Evolutionary conservation across 2,113 vertebrate species (phyloP).

Genomic region (Sorex araneus): DNA sequence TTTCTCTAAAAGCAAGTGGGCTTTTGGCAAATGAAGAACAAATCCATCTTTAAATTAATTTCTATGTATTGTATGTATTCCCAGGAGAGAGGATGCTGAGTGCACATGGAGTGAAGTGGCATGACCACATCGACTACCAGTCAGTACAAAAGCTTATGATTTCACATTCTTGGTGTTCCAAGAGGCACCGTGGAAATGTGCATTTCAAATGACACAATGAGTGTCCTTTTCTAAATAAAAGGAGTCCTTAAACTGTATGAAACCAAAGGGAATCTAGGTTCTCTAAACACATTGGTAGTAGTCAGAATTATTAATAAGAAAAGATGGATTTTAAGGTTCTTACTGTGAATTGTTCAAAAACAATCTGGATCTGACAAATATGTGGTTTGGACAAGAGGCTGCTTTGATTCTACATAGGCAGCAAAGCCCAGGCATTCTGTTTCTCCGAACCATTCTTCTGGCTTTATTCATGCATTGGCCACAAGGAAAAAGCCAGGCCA

Average conservation of each 20-base stretch:
- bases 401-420: neutral
- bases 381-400: neutral
- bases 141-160: neutral
- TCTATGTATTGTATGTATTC: neutral
- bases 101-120: neutral
- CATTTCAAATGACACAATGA: neutral
- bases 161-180: neutral
- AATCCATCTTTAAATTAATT: neutral
- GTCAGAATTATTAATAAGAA: conserved; percentile 50
- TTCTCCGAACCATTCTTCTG: neutral
- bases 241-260: neutral
- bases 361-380: neutral
- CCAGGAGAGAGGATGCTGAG: neutral
- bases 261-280: neutral
- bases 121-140: neutral
- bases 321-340: conserved; percentile 15
- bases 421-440: conserved; percentile 26
- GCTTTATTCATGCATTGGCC: neutral
- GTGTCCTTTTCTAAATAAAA: conserved; percentile 32
- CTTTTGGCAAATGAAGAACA: conserved; percentile 14
- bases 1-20: conserved; percentile 47
- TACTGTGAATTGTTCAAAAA: conserved; percentile 54
- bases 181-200: conserved; percentile 1
- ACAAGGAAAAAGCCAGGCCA: neutral
- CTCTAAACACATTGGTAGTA: conserved; percentile 14